These are phyloP conservation scores for Phylloscopus trochiloides DNA, from an alignment of 2,113 vertebrate species.

Conservation along the genomic window DNA sequence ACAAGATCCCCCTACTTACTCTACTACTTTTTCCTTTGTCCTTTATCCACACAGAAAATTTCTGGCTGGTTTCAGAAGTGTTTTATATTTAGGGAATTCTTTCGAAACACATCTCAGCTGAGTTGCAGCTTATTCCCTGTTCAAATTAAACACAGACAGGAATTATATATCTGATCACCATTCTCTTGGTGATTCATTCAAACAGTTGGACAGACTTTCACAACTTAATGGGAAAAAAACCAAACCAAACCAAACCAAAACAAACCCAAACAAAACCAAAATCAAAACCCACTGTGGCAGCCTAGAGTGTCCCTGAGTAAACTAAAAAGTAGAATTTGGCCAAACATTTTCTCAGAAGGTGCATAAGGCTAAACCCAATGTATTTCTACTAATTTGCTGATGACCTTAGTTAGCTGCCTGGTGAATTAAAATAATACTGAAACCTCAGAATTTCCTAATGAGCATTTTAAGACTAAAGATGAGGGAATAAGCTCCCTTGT, in stretches of 20 bases:
- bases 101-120: not conserved
- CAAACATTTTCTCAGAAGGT: not conserved
- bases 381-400: not conserved
- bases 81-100: not conserved
- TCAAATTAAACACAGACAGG: not conserved
- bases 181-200: not conserved
- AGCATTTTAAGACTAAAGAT: not conserved
- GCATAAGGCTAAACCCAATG: not conserved
- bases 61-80: not conserved
- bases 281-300: not conserved
- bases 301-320: not conserved
- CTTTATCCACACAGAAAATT: not conserved
- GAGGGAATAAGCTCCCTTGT: not conserved
- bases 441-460: not conserved
- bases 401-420: not conserved
- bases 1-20: not conserved
- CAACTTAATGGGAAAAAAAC: not conserved
- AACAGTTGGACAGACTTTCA: not conserved
- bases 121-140: not conserved
- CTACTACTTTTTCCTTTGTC: not conserved
- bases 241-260: too few relatives aligned
- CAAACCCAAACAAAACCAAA: too few relatives aligned
- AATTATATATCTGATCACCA: not conserved
- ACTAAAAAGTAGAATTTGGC: not conserved
- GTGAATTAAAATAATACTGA: not conserved